phyloP scores from a whole-genome alignment of 2,797 vertebrate genomes.

The Vireo griseus region DNA sequence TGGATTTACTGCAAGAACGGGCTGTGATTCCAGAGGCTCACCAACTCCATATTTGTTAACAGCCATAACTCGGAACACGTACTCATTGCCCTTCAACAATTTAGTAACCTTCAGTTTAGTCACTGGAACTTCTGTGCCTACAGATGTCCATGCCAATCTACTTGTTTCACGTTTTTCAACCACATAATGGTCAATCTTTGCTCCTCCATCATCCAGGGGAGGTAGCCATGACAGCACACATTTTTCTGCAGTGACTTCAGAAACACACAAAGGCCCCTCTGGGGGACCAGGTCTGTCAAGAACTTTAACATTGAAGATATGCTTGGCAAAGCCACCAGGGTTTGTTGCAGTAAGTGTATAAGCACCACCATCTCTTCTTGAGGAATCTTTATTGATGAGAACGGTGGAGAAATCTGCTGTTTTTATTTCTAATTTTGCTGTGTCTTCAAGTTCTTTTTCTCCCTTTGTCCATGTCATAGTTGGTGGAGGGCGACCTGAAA shows the following conservation, averaged over 20 bases:
- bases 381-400: slow-evolving; percentile 90
- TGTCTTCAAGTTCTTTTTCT: slow-evolving; percentile 92
- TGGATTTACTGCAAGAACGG: slow-evolving; percentile 89
- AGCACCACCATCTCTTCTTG: slow-evolving; percentile 90
- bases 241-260: slow-evolving; percentile 89
- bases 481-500: slow-evolving; percentile 91
- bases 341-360: slow-evolving; percentile 93
- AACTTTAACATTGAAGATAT: slow-evolving; percentile 95
- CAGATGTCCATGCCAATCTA: slow-evolving; percentile 93
- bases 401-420: slow-evolving; percentile 88
- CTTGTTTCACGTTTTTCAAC: slow-evolving; percentile 98
- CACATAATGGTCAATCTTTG: slow-evolving; percentile 90
- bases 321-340: slow-evolving; percentile 94
- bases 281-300: slow-evolving; percentile 95
- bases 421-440: slow-evolving; percentile 89
- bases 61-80: slow-evolving; percentile 97
- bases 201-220: slow-evolving; percentile 91
- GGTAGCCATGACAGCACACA: slow-evolving; percentile 90
- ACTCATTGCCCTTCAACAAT: slow-evolving; percentile 96
- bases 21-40: slow-evolving; percentile 90
- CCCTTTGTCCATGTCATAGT: slow-evolving; percentile 94
- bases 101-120: slow-evolving; percentile 91
- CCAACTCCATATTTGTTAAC: slow-evolving; percentile 96
- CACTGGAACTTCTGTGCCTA: slow-evolving; percentile 83
- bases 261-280: slow-evolving; percentile 86